A percentile compares a stretch with the other conserved stretches of the same genome.
phyloP scores from a whole-genome alignment of 2,888 invertebrate genomes.

The Cephus sareptanus region DNA sequence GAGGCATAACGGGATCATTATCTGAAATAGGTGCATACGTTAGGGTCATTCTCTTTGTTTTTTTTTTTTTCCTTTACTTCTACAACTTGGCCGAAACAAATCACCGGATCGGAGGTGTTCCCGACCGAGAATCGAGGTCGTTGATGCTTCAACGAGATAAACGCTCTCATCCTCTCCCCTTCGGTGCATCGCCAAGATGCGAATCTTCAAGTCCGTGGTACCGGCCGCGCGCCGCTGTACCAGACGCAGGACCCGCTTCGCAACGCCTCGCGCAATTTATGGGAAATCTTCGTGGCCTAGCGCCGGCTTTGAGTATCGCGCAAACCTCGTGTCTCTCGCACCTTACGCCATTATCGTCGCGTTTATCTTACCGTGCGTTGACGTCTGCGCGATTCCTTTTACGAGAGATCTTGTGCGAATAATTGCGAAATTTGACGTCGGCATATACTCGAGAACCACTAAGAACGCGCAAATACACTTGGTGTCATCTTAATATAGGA shows the following conservation, averaged over 20 bases:
- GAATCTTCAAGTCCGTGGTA: conserved; percentile 35
- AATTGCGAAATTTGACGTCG: background rate
- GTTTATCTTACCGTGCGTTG: background rate
- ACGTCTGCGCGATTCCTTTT: background rate
- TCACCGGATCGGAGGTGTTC: conserved; percentile 25
- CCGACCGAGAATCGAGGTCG: conserved; percentile 18
- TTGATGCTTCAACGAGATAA: conserved; percentile 27
- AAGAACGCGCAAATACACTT: background rate
- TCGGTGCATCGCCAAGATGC: conserved; percentile 29
- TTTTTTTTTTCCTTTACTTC: background rate
- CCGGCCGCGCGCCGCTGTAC: background rate
- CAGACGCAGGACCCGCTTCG: conserved; percentile 27
- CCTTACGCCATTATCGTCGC: background rate
- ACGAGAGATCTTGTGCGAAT: background rate
- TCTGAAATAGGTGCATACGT: conserved; percentile 53
- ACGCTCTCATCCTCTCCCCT: background rate
- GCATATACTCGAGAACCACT: background rate
- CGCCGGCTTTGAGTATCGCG: background rate
- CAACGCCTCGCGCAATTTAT: conserved; percentile 8
- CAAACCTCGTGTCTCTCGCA: background rate
- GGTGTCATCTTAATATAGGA: background rate
- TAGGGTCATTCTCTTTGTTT: conserved; percentile 15
- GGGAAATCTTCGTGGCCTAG: background rate
- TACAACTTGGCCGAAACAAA: conserved; percentile 17
- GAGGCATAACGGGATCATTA: conserved; percentile 56